These are phyloP conservation scores for Mionectes olivaceus DNA, from an alignment of 2,797 vertebrate species.

Conservation along the genomic window DNA sequence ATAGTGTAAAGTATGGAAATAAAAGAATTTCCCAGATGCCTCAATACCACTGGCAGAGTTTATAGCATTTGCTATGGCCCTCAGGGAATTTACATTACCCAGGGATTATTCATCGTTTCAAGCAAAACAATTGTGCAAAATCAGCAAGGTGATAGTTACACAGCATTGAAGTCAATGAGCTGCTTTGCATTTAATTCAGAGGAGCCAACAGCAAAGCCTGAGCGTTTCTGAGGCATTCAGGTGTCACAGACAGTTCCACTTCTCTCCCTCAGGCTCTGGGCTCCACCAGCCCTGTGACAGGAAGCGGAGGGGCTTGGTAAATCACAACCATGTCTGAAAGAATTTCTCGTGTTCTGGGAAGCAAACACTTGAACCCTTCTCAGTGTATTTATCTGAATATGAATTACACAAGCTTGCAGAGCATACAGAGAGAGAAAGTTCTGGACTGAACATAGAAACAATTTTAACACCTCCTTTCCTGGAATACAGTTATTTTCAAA, in stretches of 20 bases:
- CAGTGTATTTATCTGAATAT: background rate
- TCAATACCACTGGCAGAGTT: background rate
- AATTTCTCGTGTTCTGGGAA: background rate
- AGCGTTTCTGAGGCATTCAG: background rate
- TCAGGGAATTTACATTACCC: background rate
- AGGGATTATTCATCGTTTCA: background rate
- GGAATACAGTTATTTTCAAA: slow-evolving; percentile 47
- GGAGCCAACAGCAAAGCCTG: background rate
- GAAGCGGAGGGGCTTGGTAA: background rate
- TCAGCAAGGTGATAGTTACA: background rate
- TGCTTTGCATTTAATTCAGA: background rate
- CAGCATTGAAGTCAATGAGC: background rate
- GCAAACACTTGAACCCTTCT: background rate
- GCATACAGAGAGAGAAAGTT: background rate
- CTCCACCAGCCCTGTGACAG: background rate
- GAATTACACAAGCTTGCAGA: background rate
- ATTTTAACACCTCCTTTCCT: slow-evolving; percentile 11
- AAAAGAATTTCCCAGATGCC: background rate
- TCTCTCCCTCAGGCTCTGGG: accelerated
- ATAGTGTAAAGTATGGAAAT: background rate
- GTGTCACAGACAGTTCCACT: background rate
- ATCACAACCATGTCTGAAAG: background rate
- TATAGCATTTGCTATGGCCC: background rate
- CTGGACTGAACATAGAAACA: background rate
- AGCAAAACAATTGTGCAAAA: background rate